Evolutionary conservation across 2,113 vertebrate species (phyloP).

Genomic region (Phylloscopus whistleri): DNA sequence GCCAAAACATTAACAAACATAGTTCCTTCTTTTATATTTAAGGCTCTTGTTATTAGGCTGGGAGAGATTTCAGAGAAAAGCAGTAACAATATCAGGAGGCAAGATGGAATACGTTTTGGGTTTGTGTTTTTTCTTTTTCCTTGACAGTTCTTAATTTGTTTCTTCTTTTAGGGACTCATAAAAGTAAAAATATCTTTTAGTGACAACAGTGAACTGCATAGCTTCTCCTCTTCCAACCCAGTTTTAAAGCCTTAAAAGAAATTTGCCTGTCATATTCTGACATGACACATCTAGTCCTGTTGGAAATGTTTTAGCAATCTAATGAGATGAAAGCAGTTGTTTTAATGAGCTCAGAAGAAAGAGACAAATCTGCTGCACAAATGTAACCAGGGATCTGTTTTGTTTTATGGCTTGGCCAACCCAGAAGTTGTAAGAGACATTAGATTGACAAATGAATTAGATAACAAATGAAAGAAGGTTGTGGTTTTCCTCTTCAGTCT

Average conservation of each 20-base stretch:
- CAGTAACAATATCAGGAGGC: slow-evolving; percentile 26
- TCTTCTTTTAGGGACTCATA: slow-evolving; percentile 65
- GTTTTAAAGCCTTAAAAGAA: slow-evolving; percentile 51
- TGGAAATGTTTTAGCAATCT: slow-evolving; percentile 25
- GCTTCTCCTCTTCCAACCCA: slow-evolving; percentile 45
- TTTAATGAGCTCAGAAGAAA: slow-evolving; percentile 21
- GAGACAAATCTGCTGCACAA: slow-evolving; percentile 19
- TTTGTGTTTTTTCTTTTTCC: slow-evolving; percentile 32
- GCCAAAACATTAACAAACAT: background rate
- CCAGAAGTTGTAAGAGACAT: slow-evolving; percentile 1
- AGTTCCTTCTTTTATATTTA: slow-evolving; percentile 1
- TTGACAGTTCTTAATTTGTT: slow-evolving; percentile 64
- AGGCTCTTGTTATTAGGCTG: slow-evolving; percentile 1
- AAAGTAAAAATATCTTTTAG: slow-evolving; percentile 65
- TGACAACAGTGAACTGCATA: slow-evolving; percentile 35
- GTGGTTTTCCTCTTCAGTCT: background rate
- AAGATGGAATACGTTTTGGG: slow-evolving; percentile 33
- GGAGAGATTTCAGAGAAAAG: slow-evolving; percentile 16
- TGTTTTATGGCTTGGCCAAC: slow-evolving; percentile 26
- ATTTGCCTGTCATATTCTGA: slow-evolving; percentile 59
- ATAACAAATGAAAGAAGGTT: background rate
- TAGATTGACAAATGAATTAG: background rate
- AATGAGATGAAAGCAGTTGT: slow-evolving; percentile 40
- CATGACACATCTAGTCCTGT: slow-evolving; percentile 39
- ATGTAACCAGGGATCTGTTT: slow-evolving; percentile 28